Percentiles rank a stretch among this genome's conserved stretches.
phyloP scores from a whole-genome alignment of 2,797 vertebrate species.

The Acanthis flammea region DNA sequence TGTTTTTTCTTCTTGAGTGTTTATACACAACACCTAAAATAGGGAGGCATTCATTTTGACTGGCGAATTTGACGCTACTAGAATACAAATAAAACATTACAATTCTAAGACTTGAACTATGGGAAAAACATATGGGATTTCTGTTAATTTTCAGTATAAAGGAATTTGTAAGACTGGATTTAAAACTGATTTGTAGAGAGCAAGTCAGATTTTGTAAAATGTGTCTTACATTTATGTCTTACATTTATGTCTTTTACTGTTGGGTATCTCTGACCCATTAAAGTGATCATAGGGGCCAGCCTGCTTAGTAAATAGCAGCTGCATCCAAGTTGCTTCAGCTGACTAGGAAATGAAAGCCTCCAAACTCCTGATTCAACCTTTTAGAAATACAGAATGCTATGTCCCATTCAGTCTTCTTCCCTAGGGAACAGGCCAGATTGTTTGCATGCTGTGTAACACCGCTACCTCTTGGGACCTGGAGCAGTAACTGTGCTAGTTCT shows the following conservation, averaged over 20 bases:
- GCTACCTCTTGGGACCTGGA: rapidly evolving
- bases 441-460: not conserved
- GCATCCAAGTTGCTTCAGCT: not conserved
- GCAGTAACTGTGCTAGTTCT: not conserved
- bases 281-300: not conserved
- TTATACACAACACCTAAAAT: not conserved
- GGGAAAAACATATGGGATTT: not conserved
- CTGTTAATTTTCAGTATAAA: not conserved
- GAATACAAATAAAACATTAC: not conserved
- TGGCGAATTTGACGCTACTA: not conserved
- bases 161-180: not conserved
- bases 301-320: not conserved
- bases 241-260: not conserved
- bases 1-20: not conserved
- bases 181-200: not conserved
- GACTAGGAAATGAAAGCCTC: not conserved
- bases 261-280: not conserved
- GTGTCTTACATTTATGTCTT: not conserved
- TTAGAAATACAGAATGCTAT: not conserved
- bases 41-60: slow-evolving; percentile 5
- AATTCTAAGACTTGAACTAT: not conserved
- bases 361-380: not conserved
- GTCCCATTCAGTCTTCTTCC: not conserved
- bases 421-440: not conserved
- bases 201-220: not conserved